These are phyloP conservation scores for Motacilla alba DNA, from an alignment of 2,113 vertebrate species.

Conservation along the genomic window DNA sequence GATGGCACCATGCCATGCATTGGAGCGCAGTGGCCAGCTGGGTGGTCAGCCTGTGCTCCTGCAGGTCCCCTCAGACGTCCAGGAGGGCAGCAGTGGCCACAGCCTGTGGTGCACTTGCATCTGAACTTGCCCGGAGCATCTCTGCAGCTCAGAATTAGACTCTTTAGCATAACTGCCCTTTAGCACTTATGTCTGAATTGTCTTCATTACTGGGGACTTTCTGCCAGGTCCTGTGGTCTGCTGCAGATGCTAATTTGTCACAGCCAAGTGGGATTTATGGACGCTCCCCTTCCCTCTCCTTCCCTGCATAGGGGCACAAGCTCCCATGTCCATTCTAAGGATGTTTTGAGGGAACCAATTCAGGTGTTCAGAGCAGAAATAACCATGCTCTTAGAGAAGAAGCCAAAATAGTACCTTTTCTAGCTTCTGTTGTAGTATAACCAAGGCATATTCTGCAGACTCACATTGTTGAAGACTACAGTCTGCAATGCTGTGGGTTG, in stretches of 20 bases:
- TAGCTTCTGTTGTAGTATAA: neutral
- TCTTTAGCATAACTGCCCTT: neutral
- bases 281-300: neutral
- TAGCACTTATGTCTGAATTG: neutral
- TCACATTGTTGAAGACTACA: neutral
- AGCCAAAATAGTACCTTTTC: neutral
- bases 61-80: neutral
- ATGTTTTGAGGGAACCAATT: neutral
- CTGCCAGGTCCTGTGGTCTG: slow-evolving; percentile 18
- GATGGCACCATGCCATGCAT: rapidly evolving
- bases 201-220: neutral
- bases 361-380: neutral
- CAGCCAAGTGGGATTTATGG: neutral
- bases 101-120: neutral
- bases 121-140: neutral
- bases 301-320: rapidly evolving
- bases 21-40: neutral
- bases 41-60: neutral
- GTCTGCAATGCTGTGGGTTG: neutral
- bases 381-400: neutral
- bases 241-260: neutral
- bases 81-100: neutral
- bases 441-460: neutral
- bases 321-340: neutral
- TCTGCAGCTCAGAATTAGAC: neutral